phyloP scores from a whole-genome alignment of 2,888 invertebrate species.

The Choreutis nemorana region DNA sequence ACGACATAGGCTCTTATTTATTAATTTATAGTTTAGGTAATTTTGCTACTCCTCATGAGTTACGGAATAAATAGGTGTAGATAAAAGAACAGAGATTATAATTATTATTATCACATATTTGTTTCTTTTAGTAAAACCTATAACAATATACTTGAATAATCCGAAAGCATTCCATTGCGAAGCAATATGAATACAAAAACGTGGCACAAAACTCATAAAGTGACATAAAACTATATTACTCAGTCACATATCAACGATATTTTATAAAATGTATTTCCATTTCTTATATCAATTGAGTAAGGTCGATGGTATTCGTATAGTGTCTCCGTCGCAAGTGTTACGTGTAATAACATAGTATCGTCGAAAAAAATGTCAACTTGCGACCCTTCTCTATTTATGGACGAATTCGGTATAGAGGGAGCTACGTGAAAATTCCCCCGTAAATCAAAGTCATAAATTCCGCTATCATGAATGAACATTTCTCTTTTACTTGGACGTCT shows the following conservation, averaged over 20 bases:
- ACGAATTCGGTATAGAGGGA: conserved; percentile 30
- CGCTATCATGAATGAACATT: conserved; percentile 65
- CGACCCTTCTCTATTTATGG: conserved; percentile 56
- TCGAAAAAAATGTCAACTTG: conserved; percentile 37
- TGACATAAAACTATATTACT: too few species aligned
- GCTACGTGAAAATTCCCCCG: conserved; percentile 54
- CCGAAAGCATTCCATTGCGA: too few species aligned
- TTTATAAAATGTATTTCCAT: conserved; percentile 39
- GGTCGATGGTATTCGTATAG: conserved; percentile 36
- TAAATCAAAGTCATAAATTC: conserved; percentile 65
- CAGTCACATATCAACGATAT: conserved; percentile 27
- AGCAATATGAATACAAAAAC: too few species aligned
- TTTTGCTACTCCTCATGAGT: too few species aligned
- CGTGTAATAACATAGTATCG: conserved; percentile 49
- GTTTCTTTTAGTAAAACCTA: too few species aligned
- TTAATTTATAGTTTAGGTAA: too few species aligned
- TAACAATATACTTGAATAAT: too few species aligned
- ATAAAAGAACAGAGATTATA: too few species aligned
- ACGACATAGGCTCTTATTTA: too few species aligned
- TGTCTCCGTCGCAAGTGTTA: conserved; percentile 36
- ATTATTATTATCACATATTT: too few species aligned
- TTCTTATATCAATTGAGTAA: conserved; percentile 39
- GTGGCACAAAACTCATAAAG: too few species aligned
- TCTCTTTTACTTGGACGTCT: conserved; percentile 59
- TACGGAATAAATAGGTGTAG: too few species aligned